phyloP scores from a whole-genome alignment of 2,888 invertebrate species.

The Busseola fusca region DNA sequence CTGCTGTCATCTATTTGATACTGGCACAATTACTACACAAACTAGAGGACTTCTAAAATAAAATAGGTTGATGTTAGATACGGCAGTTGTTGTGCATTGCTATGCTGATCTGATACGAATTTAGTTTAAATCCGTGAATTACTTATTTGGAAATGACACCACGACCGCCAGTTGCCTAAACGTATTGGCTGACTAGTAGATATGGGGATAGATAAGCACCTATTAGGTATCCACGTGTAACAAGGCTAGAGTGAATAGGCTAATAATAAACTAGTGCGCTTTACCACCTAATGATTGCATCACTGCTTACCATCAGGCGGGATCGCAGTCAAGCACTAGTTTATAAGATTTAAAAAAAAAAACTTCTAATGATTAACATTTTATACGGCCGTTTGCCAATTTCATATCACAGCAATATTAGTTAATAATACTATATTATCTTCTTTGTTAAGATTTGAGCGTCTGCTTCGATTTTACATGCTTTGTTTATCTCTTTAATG shows the following conservation, averaged over 20 bases:
- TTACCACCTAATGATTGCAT: no score
- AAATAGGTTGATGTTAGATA: no score
- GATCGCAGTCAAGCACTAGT: no score
- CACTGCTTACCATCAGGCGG: no score
- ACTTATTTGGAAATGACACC: background rate
- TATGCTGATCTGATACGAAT: background rate
- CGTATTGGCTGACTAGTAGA: background rate
- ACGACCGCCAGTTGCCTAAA: background rate
- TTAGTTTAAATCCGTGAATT: background rate
- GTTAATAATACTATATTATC: background rate
- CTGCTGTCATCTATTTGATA: no score
- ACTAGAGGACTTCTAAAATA: no score
- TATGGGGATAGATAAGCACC: no score
- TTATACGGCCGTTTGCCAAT: constrained; percentile 8
- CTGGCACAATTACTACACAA: no score
- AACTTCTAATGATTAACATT: background rate
- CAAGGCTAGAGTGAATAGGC: no score
- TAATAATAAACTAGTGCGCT: no score
- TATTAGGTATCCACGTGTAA: background rate
- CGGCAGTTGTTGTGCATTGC: no score
- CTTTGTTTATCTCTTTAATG: constrained; percentile 5
- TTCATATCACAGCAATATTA: background rate
- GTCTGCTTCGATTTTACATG: background rate
- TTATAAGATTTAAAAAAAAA: no score
- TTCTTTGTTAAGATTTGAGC: background rate